Conservation (phyloP, 2,888 invertebrate species). For the Cheilosia vulpina region DNA sequence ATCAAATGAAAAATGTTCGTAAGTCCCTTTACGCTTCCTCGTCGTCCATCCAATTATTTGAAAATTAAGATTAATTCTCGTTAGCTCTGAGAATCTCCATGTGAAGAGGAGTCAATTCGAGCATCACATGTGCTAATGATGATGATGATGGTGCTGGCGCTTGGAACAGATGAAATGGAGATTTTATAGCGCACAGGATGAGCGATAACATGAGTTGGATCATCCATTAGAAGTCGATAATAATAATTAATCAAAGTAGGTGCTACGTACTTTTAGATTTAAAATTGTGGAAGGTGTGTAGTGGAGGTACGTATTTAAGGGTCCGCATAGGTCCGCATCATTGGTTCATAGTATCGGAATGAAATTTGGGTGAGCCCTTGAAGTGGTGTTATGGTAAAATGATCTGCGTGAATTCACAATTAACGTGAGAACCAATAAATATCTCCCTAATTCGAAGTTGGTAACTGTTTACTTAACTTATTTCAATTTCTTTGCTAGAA, state of each 20-base stretch:
- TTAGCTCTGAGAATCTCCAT: slow-evolving; percentile 27
- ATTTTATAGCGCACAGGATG: slow-evolving; percentile 47
- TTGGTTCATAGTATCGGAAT: too few species aligned
- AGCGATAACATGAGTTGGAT: slow-evolving; percentile 5
- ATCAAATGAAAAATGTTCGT: slow-evolving; percentile 60
- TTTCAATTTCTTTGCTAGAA: too few species aligned
- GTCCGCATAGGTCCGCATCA: not conserved
- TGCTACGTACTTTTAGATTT: slow-evolving; percentile 24
- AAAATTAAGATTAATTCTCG: slow-evolving; percentile 72
- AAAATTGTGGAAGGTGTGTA: not conserved
- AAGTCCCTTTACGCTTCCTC: slow-evolving; percentile 9
- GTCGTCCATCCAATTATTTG: slow-evolving; percentile 60
- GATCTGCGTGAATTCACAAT: too few species aligned
- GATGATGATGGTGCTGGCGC: slow-evolving; percentile 41
- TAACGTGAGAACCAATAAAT: too few species aligned
- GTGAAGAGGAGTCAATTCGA: slow-evolving; percentile 46
- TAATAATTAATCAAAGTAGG: slow-evolving; percentile 68
- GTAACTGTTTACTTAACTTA: too few species aligned
- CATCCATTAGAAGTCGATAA: slow-evolving; percentile 56
- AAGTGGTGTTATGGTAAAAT: too few species aligned
- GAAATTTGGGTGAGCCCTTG: too few species aligned
- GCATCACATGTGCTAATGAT: slow-evolving; percentile 69
- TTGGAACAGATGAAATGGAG: slow-evolving; percentile 41
- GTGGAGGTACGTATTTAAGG: not conserved
- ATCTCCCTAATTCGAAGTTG: too few species aligned